Evolutionary conservation across 2,113 vertebrate genomes (phyloP).

Genomic region (Erythrolamprus reginae): DNA sequence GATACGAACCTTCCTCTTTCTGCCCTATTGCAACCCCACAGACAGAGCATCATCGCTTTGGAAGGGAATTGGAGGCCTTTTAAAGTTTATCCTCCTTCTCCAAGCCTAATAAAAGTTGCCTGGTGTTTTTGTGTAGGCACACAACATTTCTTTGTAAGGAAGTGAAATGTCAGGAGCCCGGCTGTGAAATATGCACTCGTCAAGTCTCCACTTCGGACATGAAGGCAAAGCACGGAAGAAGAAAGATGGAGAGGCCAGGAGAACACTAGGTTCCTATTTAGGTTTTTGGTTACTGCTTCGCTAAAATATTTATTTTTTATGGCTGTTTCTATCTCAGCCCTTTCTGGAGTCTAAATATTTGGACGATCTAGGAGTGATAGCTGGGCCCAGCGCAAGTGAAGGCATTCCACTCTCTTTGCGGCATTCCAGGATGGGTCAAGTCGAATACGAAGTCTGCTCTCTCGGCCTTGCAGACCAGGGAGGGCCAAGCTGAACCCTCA

Average conservation of each 20-base stretch:
- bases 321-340: conserved; percentile 50
- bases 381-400: not conserved
- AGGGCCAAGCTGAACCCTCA: not conserved
- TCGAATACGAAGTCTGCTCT: not conserved
- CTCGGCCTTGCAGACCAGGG: not conserved
- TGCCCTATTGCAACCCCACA: not conserved
- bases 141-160: conserved; percentile 49
- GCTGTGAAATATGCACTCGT: conserved; percentile 33
- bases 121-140: not conserved
- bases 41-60: not conserved
- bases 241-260: not conserved
- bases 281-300: conserved; percentile 47
- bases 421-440: not conserved
- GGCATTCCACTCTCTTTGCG: not conserved
- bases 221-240: not conserved
- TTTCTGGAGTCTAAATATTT: conserved; percentile 52
- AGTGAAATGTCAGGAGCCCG: conserved; percentile 48
- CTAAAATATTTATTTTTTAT: conserved; percentile 60
- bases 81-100: not conserved
- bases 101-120: conserved; percentile 6
- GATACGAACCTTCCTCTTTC: not conserved
- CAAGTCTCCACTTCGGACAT: conserved; percentile 17
- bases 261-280: not conserved
- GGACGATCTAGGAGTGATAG: conserved; percentile 28
- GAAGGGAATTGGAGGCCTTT: not conserved